Evolutionary conservation across 2,113 vertebrate species (phyloP).

Genomic region (Tichodroma muraria): DNA sequence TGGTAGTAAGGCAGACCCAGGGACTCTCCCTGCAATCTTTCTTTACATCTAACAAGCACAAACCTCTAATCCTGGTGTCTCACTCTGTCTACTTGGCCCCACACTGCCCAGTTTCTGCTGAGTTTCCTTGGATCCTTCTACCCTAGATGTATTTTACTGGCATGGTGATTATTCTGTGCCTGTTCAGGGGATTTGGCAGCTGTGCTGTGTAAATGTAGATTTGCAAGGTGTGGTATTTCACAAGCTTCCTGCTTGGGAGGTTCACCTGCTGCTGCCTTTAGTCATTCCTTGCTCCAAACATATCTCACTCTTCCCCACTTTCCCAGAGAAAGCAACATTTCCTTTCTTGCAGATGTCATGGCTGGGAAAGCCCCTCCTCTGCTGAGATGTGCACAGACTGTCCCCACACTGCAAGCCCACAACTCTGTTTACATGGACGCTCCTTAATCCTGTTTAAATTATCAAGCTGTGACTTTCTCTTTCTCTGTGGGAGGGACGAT

Average conservation of each 20-base stretch:
- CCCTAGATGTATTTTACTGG: not conserved
- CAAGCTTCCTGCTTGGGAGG: not conserved
- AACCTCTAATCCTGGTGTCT: not conserved
- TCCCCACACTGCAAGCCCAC: not conserved
- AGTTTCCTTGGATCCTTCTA: not conserved
- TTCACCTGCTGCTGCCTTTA: not conserved
- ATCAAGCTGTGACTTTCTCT: not conserved
- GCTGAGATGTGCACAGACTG: not conserved
- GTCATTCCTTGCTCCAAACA: not conserved
- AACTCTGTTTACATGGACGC: not conserved
- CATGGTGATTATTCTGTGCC: not conserved
- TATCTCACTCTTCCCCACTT: not conserved
- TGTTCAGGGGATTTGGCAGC: not conserved
- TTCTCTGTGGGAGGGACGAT: not conserved
- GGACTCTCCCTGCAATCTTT: not conserved
- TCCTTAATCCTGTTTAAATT: not conserved
- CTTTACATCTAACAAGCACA: not conserved
- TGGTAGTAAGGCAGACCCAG: not conserved
- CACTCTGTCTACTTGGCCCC: not conserved
- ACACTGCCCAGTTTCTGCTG: not conserved
- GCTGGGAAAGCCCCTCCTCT: not conserved
- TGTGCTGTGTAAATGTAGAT: not conserved
- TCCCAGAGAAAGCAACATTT: not conserved
- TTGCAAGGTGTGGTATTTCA: not conserved
- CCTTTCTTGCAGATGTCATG: not conserved